phyloP scores from a whole-genome alignment of 2,888 invertebrate genomes.

The Heteromurus nitidus region DNA sequence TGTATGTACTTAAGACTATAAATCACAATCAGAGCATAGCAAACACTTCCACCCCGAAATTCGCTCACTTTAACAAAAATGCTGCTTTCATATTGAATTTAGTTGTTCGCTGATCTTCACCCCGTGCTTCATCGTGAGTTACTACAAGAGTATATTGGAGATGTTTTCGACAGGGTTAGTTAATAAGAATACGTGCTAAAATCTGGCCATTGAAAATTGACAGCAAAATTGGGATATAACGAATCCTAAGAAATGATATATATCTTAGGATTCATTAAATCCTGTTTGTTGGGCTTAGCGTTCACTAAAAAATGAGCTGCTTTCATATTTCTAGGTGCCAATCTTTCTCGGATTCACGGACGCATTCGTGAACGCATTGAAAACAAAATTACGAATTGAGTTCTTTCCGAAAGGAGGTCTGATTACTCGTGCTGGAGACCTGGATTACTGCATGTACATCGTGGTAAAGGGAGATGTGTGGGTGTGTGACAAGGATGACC shows the following conservation, averaged over 20 bases:
- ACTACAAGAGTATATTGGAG: constrained; percentile 63
- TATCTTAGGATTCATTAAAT: background rate
- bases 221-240: too few species aligned
- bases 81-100: too few species aligned
- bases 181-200: too few species aligned
- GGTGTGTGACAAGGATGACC: constrained; percentile 59
- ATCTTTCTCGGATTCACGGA: constrained; percentile 64
- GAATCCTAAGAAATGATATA: too few species aligned
- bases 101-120: constrained; percentile 61
- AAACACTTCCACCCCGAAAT: too few species aligned
- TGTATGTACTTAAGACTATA: too few species aligned
- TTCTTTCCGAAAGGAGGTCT: constrained; percentile 65
- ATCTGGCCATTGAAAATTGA: too few species aligned
- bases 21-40: too few species aligned
- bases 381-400: constrained; percentile 57
- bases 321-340: constrained; percentile 54
- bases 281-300: background rate
- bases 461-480: constrained; percentile 67
- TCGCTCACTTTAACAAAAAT: too few species aligned
- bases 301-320: background rate
- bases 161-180: constrained; percentile 56
- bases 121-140: constrained; percentile 63
- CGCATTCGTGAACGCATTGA: constrained; percentile 57
- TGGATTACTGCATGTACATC: constrained; percentile 68
- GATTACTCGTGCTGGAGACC: constrained; percentile 61